Evolutionary conservation across 2,113 vertebrate genomes (phyloP).

Genomic region (Oryzias melastigma): DNA sequence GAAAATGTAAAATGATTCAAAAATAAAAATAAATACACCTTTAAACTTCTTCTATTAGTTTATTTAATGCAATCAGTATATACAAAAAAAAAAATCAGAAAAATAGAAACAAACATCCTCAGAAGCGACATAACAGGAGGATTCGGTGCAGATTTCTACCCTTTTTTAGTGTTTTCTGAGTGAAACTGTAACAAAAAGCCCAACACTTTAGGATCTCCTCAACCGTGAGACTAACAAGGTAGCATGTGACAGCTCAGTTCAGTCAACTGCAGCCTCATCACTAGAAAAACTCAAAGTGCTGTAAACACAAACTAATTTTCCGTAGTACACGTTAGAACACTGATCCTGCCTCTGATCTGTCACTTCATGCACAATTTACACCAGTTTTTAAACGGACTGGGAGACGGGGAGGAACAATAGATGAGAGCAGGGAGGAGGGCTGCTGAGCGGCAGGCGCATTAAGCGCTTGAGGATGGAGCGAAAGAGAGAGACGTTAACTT

Average conservation of each 20-base stretch:
- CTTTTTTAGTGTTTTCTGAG: no score
- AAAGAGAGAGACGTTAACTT: conserved; percentile 37
- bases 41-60: no score
- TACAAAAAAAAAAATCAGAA: no score
- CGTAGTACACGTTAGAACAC: conserved; percentile 37
- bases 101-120: no score
- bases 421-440: conserved; percentile 5
- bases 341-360: conserved; percentile 38
- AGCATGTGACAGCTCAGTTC: conserved; percentile 71
- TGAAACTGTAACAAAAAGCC: background rate
- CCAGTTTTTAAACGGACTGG: conserved; percentile 30
- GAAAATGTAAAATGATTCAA: no score
- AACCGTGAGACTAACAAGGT: conserved; percentile 59
- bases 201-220: conserved; percentile 18
- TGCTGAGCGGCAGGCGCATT: conserved; percentile 21
- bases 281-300: conserved; percentile 31
- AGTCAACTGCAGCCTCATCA: conserved; percentile 51
- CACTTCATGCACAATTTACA: conserved; percentile 24
- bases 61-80: no score
- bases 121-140: no score
- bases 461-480: conserved; percentile 32
- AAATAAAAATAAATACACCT: no score
- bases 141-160: no score
- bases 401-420: conserved; percentile 28
- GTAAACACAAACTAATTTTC: conserved; percentile 24